Base-by-base conservation (phyloP, 2,113 vertebrate genomes). In the Probosciger aterrimus region DNA sequence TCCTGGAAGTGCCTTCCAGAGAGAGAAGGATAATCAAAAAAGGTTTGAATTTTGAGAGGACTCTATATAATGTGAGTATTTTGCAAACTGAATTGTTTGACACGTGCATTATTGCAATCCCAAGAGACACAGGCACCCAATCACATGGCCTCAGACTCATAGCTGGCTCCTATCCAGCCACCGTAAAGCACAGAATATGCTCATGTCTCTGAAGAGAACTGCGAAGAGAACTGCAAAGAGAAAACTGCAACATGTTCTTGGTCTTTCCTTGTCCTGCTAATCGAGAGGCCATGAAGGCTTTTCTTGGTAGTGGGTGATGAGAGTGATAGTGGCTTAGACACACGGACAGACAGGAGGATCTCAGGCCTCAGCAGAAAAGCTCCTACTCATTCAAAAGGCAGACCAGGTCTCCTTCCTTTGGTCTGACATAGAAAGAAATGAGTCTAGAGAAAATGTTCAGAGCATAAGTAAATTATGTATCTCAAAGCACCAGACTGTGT, bases 131-230 rank as follows among this genome's bases (percentile, higher is more conserved):
- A 59, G 10, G 1, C 28, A 65, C 17, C 44, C 46, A 53, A 31
- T 3, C 78, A 37, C 33, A 3, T 1, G 31, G 37, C 27, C 31
- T 86, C 30, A 65, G 64, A 37, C 19, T 62, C 35, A 27, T 49
- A 77, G 20, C 49, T 84, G 62, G 24, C 41, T 55, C 30, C 30
- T 49, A 35, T 5, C 10, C n/a, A 73, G 53, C 11, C 49, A 25
- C 39, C 24, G 39, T 8, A 70, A 77, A 70, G 18, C 73, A 39
- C 0, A 0, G 27, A 82, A 5, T 18, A 39, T 59, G 52, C 11
- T 53, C 3, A 0, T 22, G 14, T 28, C 31, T 49, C 82, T 52
- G 77, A 41, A 41, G 13, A 41, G 41, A 41, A 41, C 41, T 41
- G 41, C 5, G 23, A 81, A 39, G 20, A 33, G 76, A 83, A 33